Conservation (phyloP, 2,113 vertebrate genomes). For the Oxyura jamaicensis region DNA sequence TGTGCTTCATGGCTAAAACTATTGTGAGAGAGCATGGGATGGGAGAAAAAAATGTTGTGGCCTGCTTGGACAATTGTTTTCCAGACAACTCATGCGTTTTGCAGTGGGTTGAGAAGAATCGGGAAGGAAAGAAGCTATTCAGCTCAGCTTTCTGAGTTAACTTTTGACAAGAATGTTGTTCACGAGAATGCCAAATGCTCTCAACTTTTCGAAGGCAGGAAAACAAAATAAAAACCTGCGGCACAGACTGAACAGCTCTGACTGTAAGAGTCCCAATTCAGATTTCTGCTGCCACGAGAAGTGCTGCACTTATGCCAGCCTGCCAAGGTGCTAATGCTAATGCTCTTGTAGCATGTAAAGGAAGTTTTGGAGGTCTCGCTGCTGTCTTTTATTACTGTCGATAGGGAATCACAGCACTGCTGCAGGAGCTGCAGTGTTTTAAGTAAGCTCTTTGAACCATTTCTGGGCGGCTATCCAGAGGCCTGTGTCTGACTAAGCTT, state of each 20-base stretch:
- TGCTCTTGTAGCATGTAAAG: background rate
- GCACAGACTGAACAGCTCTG: background rate
- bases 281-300: background rate
- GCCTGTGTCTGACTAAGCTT: background rate
- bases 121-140: background rate
- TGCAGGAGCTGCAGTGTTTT: background rate
- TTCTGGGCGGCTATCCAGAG: background rate
- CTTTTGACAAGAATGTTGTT: constrained; percentile 1
- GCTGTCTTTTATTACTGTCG: background rate
- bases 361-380: background rate
- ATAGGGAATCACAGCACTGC: background rate
- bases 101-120: background rate
- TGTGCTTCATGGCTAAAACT: background rate
- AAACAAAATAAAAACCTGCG: background rate
- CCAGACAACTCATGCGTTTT: background rate
- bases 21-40: background rate
- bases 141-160: background rate
- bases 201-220: background rate
- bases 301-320: background rate
- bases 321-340: background rate
- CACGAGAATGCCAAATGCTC: background rate
- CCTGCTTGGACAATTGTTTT: background rate
- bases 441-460: background rate
- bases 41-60: background rate
- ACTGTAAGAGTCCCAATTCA: accelerated